Percentiles rank a stretch among this genome's conserved stretches.
These are phyloP conservation scores for Lophotriccus pileatus DNA, from an alignment of 2,797 vertebrate species.

Conservation along the genomic window DNA sequence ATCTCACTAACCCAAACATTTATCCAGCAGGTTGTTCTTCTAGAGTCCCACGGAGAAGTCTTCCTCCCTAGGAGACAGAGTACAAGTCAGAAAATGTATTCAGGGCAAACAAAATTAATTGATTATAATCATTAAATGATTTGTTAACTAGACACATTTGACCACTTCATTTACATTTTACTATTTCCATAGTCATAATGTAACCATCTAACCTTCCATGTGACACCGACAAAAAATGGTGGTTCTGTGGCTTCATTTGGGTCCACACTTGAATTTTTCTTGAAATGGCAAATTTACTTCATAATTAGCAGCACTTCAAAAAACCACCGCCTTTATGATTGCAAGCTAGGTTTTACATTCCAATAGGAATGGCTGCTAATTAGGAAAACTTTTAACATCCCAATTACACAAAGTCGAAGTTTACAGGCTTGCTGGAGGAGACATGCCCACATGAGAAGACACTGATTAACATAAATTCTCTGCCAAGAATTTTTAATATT, in stretches of 20 bases:
- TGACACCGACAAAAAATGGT: neutral
- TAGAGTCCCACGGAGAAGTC: neutral
- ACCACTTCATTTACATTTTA: neutral
- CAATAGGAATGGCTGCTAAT: neutral
- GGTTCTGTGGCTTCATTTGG: neutral
- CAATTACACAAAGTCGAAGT: conserved; percentile 26
- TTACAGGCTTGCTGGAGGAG: conserved; percentile 13
- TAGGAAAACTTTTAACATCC: neutral
- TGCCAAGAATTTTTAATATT: conserved; percentile 15
- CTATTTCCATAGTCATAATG: neutral
- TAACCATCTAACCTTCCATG: neutral
- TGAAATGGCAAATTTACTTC: neutral
- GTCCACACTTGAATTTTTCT: neutral
- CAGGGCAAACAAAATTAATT: neutral
- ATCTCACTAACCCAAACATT: neutral
- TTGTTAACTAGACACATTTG: neutral
- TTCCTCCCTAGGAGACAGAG: neutral
- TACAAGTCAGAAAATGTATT: neutral
- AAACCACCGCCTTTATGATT: neutral
- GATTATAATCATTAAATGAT: neutral
- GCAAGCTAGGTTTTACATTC: conserved; percentile 19
- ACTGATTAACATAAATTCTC: conserved; percentile 1
- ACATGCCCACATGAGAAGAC: neutral
- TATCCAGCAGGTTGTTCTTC: neutral
- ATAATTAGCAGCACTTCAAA: conserved; percentile 14